Conservation (phyloP, 2,113 vertebrate genomes). For the Alethe diademata region DNA sequence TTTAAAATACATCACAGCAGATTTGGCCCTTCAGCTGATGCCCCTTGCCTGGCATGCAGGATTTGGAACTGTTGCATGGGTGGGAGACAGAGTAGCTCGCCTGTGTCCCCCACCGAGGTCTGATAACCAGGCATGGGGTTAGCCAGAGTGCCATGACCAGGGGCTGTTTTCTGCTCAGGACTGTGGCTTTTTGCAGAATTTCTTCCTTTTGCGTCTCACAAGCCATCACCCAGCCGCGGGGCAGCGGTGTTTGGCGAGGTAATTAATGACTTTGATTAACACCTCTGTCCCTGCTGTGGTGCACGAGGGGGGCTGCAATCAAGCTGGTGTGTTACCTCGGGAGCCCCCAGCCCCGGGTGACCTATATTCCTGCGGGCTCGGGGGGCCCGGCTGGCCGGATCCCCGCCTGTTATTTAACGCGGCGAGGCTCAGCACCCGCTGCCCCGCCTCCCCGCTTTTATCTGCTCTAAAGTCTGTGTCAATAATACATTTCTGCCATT, state of each 20-base stretch:
- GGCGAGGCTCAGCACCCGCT: background rate
- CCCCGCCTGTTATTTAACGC: background rate
- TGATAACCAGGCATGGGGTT: background rate
- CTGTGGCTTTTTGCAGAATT: background rate
- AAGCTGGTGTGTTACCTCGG: background rate
- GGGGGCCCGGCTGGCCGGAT: background rate
- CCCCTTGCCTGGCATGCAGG: background rate
- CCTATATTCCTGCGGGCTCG: background rate
- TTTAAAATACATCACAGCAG: background rate
- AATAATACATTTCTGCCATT: conserved; percentile 67
- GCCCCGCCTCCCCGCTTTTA: background rate
- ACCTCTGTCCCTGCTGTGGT: background rate
- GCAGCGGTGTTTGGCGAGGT: background rate
- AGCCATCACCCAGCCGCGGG: background rate
- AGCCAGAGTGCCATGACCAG: fast-evolving
- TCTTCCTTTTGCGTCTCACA: background rate
- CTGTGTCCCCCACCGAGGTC: background rate
- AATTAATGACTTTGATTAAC: background rate
- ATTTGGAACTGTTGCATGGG: background rate
- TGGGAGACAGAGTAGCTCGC: background rate
- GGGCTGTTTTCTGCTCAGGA: background rate
- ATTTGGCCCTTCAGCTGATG: background rate
- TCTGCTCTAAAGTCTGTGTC: conserved; percentile 45
- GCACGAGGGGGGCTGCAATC: background rate
- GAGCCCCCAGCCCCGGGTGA: background rate